phyloP scores from a whole-genome alignment of 2,113 vertebrate genomes.

The Cyprinodon tularosa region DNA sequence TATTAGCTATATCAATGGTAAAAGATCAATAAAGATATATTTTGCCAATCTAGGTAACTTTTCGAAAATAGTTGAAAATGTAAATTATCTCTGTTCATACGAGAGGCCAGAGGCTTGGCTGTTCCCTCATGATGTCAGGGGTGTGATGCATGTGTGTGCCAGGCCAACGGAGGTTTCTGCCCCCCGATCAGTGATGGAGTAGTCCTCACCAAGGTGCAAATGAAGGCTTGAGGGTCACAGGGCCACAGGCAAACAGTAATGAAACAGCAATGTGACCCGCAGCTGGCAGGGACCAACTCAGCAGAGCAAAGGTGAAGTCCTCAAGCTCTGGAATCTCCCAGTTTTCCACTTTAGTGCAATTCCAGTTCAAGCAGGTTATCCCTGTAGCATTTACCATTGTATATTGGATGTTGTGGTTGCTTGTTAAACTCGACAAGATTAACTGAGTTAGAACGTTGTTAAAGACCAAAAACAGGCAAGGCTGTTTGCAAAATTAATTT shows the following conservation, averaged over 20 bases:
- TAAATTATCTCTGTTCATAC: not conserved
- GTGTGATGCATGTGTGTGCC: slow-evolving; percentile 55
- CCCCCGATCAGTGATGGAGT: slow-evolving; percentile 70
- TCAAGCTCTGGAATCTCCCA: not conserved
- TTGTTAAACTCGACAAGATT: not conserved
- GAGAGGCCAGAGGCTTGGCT: slow-evolving; percentile 1
- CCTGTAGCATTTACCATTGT: not conserved
- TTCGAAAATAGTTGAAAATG: too few species aligned
- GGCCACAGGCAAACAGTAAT: slow-evolving; percentile 78
- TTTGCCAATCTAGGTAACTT: not conserved
- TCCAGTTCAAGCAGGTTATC: not conserved
- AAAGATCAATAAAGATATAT: not conserved
- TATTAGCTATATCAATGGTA: not conserved
- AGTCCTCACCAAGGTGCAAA: slow-evolving; percentile 80
- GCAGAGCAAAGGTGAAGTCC: slow-evolving; percentile 47
- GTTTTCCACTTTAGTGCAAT: slow-evolving; percentile 8
- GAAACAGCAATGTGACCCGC: slow-evolving; percentile 75
- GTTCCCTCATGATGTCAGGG: slow-evolving; percentile 49
- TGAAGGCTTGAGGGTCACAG: slow-evolving; percentile 74
- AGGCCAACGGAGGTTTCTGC: slow-evolving; percentile 31
- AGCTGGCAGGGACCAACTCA: slow-evolving; percentile 54
- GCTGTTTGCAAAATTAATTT: too few species aligned
- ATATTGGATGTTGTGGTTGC: not conserved
- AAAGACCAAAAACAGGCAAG: not conserved
- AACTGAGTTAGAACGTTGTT: not conserved